phyloP scores from a whole-genome alignment of 2,888 invertebrate genomes.

The Orchesella flavescens region DNA sequence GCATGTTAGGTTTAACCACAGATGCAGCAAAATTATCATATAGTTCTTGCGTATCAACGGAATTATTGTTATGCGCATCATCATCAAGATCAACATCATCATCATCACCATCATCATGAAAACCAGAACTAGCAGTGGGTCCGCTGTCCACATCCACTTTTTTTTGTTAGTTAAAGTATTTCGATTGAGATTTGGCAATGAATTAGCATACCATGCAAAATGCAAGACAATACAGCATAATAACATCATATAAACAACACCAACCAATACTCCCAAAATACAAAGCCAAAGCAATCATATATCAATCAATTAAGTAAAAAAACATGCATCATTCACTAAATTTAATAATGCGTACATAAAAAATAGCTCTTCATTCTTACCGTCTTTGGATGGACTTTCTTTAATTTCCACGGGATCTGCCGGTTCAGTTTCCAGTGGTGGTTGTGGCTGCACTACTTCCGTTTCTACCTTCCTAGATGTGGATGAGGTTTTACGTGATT shows the following conservation, averaged over 20 bases:
- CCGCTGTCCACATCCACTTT: conserved; percentile 44
- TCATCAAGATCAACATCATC: not conserved
- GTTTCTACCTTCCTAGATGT: not conserved
- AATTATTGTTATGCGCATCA: not conserved
- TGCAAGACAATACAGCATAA: too few relatives aligned
- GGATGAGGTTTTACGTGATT: not conserved
- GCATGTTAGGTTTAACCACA: conserved; percentile 43
- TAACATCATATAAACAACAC: not conserved
- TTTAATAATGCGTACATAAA: not conserved
- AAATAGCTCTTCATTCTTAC: not conserved
- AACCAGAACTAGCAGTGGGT: not conserved
- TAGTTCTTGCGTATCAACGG: not conserved
- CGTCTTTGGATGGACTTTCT: conserved; percentile 4
- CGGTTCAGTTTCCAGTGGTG: not conserved
- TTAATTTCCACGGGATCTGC: not conserved
- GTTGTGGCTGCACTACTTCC: not conserved
- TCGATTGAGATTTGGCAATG: not conserved
- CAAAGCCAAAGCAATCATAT: not conserved
- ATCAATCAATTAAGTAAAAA: too few relatives aligned
- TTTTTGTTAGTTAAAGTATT: conserved; percentile 28
- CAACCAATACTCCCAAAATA: not conserved
- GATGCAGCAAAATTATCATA: conserved; percentile 17
- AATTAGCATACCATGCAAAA: not conserved
- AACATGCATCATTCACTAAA: too few relatives aligned
- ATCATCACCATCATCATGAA: conserved; percentile 10